Evolutionary conservation across 92 coral and sea anemone genomes (phyloP).

Genomic region (Pocillopora grandis): DNA sequence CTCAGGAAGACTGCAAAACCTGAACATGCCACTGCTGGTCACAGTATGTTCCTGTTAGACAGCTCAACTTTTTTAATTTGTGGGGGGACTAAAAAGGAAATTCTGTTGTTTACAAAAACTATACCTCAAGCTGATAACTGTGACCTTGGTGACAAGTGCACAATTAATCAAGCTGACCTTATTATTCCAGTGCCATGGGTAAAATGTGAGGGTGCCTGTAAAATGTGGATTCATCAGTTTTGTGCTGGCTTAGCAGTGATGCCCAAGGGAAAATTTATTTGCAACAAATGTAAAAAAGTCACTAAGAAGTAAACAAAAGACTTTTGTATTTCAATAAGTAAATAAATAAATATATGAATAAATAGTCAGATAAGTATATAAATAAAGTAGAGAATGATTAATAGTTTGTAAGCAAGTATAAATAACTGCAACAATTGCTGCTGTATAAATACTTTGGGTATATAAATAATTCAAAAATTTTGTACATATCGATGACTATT

Average conservation of each 20-base stretch:
- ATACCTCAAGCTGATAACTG: constrained; percentile 39
- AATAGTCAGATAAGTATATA: no score
- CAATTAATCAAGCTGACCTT: constrained; percentile 29
- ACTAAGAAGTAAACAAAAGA: constrained; percentile 15
- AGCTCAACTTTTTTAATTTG: constrained; percentile 31
- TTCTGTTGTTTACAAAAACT: constrained; percentile 32
- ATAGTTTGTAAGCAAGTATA: no score
- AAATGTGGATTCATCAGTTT: constrained; percentile 40
- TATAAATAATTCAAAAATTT: no score
- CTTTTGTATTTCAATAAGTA: no score
- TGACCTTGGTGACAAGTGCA: constrained; percentile 40
- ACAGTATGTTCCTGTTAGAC: constrained; percentile 39
- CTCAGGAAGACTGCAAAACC: not conserved
- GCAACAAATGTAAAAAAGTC: constrained; percentile 40
- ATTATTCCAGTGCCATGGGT: constrained; percentile 40
- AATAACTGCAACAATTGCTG: no score
- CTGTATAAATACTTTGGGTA: no score
- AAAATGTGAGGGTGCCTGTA: constrained; percentile 42
- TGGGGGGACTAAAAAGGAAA: constrained; percentile 42
- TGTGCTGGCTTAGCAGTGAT: constrained; percentile 34
- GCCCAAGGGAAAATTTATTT: constrained; percentile 47
- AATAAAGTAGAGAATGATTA: no score
- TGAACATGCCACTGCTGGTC: constrained; percentile 44
- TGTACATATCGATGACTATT: no score
- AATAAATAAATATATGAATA: no score